Percentiles rank a stretch among this genome's conserved stretches.
Conservation (phyloP, 2,797 vertebrate genomes). For the Scyliorhinus canicula region DNA sequence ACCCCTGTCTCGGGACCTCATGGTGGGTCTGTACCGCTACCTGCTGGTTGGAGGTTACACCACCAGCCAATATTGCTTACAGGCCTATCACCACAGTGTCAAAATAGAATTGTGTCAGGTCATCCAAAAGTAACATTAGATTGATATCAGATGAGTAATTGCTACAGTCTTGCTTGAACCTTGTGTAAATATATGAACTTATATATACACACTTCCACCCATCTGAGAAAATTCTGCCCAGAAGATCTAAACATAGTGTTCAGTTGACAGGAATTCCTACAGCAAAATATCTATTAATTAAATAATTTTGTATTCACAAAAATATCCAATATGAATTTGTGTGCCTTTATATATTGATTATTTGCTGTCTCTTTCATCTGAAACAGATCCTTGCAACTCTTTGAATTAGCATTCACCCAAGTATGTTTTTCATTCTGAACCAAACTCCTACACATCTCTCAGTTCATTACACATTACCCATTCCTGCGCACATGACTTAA, state of each 20-base stretch:
- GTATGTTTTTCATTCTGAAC: neutral
- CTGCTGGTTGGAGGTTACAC: too few species aligned
- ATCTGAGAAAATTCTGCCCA: neutral
- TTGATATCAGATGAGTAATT: neutral
- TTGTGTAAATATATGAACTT: neutral
- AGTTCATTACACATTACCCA: neutral
- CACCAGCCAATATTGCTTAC: too few species aligned
- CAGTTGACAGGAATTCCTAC: neutral
- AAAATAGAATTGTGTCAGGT: neutral
- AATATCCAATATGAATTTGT: neutral
- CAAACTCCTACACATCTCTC: neutral
- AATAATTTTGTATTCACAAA: neutral
- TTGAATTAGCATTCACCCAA: neutral
- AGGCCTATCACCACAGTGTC: too few species aligned
- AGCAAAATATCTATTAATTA: neutral
- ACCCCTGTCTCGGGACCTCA: too few species aligned
- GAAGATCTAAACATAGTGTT: neutral
- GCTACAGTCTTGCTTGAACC: neutral
- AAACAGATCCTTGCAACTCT: neutral
- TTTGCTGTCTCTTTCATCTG: neutral
- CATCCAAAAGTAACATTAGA: neutral
- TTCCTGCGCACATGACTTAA: slow-evolving; percentile 13
- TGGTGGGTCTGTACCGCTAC: too few species aligned
- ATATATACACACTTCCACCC: neutral
- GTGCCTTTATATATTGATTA: neutral